Evolutionary conservation across 2,888 invertebrate genomes (phyloP).

Genomic region (Nebria salina): DNA sequence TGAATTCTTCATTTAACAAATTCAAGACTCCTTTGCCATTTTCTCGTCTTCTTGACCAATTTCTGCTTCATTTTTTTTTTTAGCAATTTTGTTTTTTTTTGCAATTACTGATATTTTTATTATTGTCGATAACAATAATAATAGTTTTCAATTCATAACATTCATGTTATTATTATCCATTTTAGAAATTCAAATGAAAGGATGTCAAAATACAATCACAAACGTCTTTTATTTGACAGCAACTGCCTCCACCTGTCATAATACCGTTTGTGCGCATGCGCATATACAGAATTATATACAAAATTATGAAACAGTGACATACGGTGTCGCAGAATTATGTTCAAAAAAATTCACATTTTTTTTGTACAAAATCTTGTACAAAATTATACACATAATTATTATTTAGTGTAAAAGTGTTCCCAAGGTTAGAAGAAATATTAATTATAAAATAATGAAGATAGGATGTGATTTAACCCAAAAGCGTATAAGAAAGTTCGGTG

Average conservation of each 20-base stretch:
- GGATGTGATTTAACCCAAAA: no score
- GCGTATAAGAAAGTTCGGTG: no score
- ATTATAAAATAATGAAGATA: no score
- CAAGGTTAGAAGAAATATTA: no score
- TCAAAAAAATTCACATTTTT: no score
- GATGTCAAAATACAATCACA: no score
- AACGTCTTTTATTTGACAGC: not conserved
- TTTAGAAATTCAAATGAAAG: not conserved
- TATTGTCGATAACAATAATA: conserved; percentile 19
- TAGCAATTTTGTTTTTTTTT: conserved; percentile 20
- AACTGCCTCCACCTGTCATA: conserved; percentile 3
- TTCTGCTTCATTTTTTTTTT: conserved; percentile 34
- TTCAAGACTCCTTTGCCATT: conserved; percentile 38
- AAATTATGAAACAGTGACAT: conserved; percentile 17
- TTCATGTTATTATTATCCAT: conserved; percentile 27
- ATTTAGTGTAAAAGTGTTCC: no score
- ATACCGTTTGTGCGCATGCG: conserved; percentile 21
- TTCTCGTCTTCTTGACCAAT: conserved; percentile 35
- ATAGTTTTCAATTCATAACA: not conserved
- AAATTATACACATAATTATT: conserved; percentile 27
- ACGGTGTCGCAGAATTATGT: conserved; percentile 23
- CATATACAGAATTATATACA: conserved; percentile 20
- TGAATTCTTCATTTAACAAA: conserved; percentile 43
- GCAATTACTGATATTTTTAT: conserved; percentile 9
- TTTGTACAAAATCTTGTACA: conserved; percentile 27